phyloP scores from a whole-genome alignment of 2,888 invertebrate genomes.

The Brachyopa scutellaris region DNA sequence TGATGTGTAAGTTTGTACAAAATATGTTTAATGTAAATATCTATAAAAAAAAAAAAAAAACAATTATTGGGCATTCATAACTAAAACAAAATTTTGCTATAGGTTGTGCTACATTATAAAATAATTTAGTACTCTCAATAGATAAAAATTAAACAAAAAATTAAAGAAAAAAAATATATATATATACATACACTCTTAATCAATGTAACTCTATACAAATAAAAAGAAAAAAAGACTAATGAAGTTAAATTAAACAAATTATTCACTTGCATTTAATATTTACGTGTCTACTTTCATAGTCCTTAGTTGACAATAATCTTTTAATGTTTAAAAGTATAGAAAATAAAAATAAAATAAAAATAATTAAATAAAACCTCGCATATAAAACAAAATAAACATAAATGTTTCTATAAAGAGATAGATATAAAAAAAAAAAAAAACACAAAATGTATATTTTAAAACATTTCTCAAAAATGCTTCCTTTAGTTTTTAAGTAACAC shows the following conservation, averaged over 20 bases:
- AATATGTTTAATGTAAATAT: constrained; percentile 52
- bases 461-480: constrained; percentile 62
- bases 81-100: constrained; percentile 31
- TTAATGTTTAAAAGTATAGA: constrained; percentile 36
- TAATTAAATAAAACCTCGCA: constrained; percentile 53
- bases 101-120: constrained; percentile 65
- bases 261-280: constrained; percentile 41
- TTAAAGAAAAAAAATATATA: background rate
- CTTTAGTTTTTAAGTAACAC: constrained; percentile 52
- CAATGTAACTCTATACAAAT: background rate
- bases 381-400: constrained; percentile 16
- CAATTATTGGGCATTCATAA: constrained; percentile 46
- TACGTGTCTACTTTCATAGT: background rate
- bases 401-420: too few species aligned
- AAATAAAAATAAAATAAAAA: constrained; percentile 3
- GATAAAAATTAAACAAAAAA: background rate
- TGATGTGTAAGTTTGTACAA: constrained; percentile 54
- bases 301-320: background rate
- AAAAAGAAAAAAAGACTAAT: constrained; percentile 49
- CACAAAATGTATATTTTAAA: constrained; percentile 4
- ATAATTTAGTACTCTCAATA: constrained; percentile 43
- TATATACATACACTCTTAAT: too few species aligned
- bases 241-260: constrained; percentile 27
- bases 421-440: constrained; percentile 28
- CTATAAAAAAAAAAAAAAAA: background rate